phyloP scores from a whole-genome alignment of 2,797 vertebrate genomes.

The Bovichtus variegatus region DNA sequence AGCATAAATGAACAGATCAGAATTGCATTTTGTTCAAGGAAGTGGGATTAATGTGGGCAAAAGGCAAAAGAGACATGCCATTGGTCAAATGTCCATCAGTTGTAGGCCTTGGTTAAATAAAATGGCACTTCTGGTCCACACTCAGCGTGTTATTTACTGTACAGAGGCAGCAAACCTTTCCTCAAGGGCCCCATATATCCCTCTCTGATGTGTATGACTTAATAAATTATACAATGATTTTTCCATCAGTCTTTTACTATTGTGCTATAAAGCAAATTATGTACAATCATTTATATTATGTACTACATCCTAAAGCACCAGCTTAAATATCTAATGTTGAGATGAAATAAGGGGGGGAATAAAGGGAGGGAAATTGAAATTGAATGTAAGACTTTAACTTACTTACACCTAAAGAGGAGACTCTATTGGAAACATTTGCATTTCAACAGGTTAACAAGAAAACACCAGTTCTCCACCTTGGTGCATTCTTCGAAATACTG shows the following conservation, averaged over 20 bases:
- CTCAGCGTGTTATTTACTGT: constrained; percentile 59
- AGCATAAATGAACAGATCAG: constrained; percentile 73
- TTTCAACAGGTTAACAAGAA: background rate
- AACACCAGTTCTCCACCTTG: background rate
- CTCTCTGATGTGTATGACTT: constrained; percentile 30
- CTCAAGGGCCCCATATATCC: constrained; percentile 36
- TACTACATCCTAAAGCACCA: background rate
- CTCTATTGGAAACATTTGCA: too few species aligned
- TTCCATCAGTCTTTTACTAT: constrained; percentile 15
- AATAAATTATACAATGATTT: constrained; percentile 45
- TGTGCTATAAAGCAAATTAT: background rate
- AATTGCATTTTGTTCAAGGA: constrained; percentile 72
- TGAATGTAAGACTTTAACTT: background rate
- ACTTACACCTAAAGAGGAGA: background rate
- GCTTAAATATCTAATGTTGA: background rate
- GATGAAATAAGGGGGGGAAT: background rate
- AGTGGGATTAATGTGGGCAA: constrained; percentile 74
- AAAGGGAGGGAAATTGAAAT: background rate
- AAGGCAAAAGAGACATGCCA: constrained; percentile 70
- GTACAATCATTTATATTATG: too few species aligned
- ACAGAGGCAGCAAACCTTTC: constrained; percentile 46
- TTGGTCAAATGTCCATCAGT: constrained; percentile 79
- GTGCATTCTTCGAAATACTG: constrained; percentile 1
- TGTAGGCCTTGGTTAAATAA: constrained; percentile 58
- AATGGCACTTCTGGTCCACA: constrained; percentile 63